phyloP scores from a whole-genome alignment of 2,113 vertebrate genomes.

The Ceuthmochares aereus region DNA sequence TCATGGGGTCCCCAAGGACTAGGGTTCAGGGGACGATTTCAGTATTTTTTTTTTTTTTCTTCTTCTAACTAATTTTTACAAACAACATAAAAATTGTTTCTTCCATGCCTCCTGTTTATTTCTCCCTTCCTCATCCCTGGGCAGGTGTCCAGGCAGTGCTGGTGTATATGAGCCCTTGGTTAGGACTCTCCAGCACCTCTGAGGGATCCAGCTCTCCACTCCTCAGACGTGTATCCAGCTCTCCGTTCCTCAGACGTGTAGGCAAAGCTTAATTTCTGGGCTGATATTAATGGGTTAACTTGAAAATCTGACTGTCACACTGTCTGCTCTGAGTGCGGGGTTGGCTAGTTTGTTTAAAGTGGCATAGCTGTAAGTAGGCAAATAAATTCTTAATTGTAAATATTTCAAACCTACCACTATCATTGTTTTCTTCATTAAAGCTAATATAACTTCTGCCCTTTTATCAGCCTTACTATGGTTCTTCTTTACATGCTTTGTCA shows the following conservation, averaged over 20 bases:
- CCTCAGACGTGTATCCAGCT: too few relatives aligned
- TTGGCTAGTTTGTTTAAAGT: background rate
- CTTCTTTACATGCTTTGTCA: background rate
- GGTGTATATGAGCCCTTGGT: accelerated
- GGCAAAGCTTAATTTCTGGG: background rate
- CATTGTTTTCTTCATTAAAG: background rate
- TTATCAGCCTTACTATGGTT: background rate
- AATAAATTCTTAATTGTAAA: background rate
- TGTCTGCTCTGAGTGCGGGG: background rate
- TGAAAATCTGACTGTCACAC: background rate
- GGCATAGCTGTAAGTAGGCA: background rate
- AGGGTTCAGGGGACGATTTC: background rate
- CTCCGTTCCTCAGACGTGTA: accelerated
- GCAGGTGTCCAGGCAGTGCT: accelerated
- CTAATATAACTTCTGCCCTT: background rate
- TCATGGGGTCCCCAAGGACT: background rate
- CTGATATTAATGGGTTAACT: background rate
- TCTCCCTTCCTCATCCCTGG: background rate
- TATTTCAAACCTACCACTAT: background rate
- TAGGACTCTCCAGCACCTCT: accelerated
- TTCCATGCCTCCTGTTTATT: background rate
- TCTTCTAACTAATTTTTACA: background rate
- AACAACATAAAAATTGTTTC: background rate
- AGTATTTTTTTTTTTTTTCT: background rate
- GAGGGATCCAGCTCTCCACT: too few relatives aligned